phyloP scores from a whole-genome alignment of 2,797 vertebrate genomes.

The Crocidura indochinensis region DNA sequence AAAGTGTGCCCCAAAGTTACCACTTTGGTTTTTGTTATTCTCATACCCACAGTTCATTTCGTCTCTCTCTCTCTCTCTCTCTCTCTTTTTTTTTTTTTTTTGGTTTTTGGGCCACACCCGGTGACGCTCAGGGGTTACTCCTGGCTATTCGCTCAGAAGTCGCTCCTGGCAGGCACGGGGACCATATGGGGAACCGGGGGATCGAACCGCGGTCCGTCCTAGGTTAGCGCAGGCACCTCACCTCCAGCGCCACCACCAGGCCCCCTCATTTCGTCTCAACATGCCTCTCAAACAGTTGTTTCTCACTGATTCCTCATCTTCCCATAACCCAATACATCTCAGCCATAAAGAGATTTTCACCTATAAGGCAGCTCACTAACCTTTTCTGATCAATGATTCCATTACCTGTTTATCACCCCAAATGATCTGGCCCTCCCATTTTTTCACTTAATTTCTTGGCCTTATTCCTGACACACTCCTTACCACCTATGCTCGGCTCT shows the following conservation, averaged over 20 bases:
- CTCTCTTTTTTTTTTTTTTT: no score
- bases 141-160: no score
- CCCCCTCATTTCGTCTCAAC: no score
- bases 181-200: no score
- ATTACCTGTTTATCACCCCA: conserved; percentile 1
- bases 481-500: background rate
- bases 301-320: background rate
- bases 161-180: no score
- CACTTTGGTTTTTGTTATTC: conserved; percentile 57
- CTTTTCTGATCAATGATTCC: conserved; percentile 13
- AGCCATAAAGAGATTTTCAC: conserved; percentile 45
- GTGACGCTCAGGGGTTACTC: no score
- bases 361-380: background rate
- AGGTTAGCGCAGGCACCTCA: no score
- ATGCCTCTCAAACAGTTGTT: conserved; percentile 41
- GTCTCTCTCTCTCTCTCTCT: no score
- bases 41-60: background rate
- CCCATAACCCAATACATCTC: background rate
- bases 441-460: conserved; percentile 28
- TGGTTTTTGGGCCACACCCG: no score
- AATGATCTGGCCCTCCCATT: background rate
- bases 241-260: no score
- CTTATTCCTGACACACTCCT: conserved; percentile 1
- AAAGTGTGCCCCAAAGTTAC: background rate
- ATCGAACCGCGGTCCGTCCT: no score